Percentiles rank a stretch among this genome's conserved stretches.
These are phyloP conservation scores for Eilema caniola DNA, from an alignment of 2,888 invertebrate species.

Conservation along the genomic window DNA sequence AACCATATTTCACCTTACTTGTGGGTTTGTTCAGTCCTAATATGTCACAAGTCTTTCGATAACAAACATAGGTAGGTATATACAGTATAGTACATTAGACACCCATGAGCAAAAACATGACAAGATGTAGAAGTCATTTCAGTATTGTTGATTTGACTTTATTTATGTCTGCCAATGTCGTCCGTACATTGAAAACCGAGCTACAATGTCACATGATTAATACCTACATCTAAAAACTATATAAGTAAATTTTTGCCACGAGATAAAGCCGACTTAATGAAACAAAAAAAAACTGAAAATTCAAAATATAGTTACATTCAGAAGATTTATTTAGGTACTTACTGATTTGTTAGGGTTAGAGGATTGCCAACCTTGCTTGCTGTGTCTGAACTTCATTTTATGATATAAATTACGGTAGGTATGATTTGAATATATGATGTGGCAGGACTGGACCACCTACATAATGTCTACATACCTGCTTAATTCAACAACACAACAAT, in stretches of 20 bases:
- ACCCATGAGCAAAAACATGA: too few relatives aligned
- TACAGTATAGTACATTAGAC: too few relatives aligned
- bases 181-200: conserved; percentile 8
- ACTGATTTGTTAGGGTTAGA: neutral
- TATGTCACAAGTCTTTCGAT: too few relatives aligned
- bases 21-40: too few relatives aligned
- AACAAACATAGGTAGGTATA: too few relatives aligned
- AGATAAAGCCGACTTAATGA: neutral
- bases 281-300: neutral
- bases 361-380: neutral
- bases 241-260: neutral
- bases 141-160: conserved; percentile 17
- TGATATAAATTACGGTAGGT: too few relatives aligned
- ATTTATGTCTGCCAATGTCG: conserved; percentile 20
- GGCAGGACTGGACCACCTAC: neutral
- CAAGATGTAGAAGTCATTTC: neutral
- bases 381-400: too few relatives aligned
- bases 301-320: neutral
- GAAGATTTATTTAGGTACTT: too few relatives aligned
- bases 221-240: neutral
- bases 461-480: neutral
- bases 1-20: too few relatives aligned
- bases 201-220: neutral
- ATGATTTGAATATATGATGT: too few relatives aligned
- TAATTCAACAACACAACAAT: too few relatives aligned